Evolutionary conservation across 1,140 invertebrate genomes (phyloP).

Genomic region (Bemisia tabaci): DNA sequence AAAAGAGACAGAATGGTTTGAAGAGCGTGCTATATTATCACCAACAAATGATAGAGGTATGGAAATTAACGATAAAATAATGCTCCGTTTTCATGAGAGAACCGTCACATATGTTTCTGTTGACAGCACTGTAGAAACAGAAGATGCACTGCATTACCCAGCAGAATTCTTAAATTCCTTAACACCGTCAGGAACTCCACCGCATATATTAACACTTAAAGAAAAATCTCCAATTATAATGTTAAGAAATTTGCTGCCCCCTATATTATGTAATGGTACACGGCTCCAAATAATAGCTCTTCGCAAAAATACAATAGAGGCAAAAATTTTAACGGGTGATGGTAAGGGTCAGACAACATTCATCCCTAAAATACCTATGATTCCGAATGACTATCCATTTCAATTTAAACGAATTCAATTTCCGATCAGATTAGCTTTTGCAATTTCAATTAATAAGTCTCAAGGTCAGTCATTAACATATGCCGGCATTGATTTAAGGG

Average conservation of each 20-base stretch:
- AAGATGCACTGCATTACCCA: conserved; percentile 27
- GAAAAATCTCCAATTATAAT: conserved; percentile 32
- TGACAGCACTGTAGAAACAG: conserved; percentile 24
- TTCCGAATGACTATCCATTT: conserved; percentile 14
- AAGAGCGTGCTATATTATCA: no score
- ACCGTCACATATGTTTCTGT: conserved; percentile 27
- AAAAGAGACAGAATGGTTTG: no score
- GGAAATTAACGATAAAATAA: no score
- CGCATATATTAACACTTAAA: conserved; percentile 17
- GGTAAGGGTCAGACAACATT: conserved; percentile 9
- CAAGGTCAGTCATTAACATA: conserved; percentile 24
- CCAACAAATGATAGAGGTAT: no score
- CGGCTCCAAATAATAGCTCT: not conserved
- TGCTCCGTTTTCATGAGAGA: conserved; percentile 15
- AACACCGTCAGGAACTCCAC: conserved; percentile 23
- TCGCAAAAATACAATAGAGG: conserved; percentile 18
- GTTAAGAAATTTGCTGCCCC: conserved; percentile 31
- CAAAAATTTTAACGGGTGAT: no score
- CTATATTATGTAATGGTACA: conserved; percentile 33
- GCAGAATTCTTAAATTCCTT: conserved; percentile 30
- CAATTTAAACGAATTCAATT: conserved; percentile 23
- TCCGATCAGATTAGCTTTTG: conserved; percentile 36
- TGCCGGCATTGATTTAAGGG: conserved; percentile 28
- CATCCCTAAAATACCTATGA: conserved; percentile 13
- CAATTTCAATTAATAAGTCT: conserved; percentile 32